Base-by-base conservation (phyloP, 2,888 invertebrate species). In the Noctua comes region DNA sequence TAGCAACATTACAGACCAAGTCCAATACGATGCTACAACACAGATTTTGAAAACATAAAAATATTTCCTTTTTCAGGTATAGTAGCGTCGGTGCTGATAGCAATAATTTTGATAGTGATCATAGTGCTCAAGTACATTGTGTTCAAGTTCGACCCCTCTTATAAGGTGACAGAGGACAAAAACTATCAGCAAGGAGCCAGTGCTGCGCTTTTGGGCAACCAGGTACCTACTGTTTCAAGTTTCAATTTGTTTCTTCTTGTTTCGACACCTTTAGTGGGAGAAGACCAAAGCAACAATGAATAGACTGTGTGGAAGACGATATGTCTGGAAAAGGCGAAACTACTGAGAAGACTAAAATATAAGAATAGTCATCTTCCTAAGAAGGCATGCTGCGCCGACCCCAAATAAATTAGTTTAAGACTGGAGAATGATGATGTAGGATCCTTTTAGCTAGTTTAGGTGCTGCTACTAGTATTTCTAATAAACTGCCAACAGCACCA, bases 131-230 rank as follows among this genome's bases (percentile, higher is more conserved):
- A 99, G 96, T 98, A 99, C 94, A 98, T 98, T 92, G 97, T 98
- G 93, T 98, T 98, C 90, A 98, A 98, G 83, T 98, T 98, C 73
- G 99, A 99, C 93, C 98, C 98, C n/a, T 98, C 98, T 76, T 99
- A 99, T 94, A 99, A 99, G 95, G 98, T 99, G 82, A 99, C 99
- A 91, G 98, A 99, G 89, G 98, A 98, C 92, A 98, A 98, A 92
- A 98, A 97, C 79, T 98, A 98, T 94, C 97, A 98, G 90, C 98
- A 98, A 92, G 98, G 98, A 73, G 98, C 98, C 65, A 98, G 98
- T 91, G 98, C 98, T 0, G 98, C 98, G 8, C 95, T 98, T 57
- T 95, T 98, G 78, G 98, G 98, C 54, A 97, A 98, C 85, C 97
- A 95, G 97, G 97, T 57, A 57, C 21, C 51, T 96, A 85, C 66